Evolutionary conservation across 23 tunicate genomes (phyloP).

Genomic region (Botrylloides violaceus): DNA sequence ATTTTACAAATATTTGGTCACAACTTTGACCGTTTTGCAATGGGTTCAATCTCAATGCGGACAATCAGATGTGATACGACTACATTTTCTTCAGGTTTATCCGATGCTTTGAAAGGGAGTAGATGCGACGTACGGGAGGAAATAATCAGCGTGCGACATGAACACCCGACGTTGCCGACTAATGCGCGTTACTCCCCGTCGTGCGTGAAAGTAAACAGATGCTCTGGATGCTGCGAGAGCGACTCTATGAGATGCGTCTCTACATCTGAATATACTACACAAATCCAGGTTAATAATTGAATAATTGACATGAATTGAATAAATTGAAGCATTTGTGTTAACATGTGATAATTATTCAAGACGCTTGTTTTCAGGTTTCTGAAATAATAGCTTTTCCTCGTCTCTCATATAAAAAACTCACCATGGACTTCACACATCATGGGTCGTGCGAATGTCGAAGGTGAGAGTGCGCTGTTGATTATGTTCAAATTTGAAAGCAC

Average conservation of each 20-base stretch:
- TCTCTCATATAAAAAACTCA: slow-evolving; percentile 29
- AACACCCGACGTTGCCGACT: slow-evolving; percentile 54
- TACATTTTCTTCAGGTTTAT: slow-evolving; percentile 49
- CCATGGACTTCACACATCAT: slow-evolving; percentile 68
- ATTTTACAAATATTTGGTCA: neutral
- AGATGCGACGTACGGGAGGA: slow-evolving; percentile 68
- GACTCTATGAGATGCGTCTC: slow-evolving; percentile 48
- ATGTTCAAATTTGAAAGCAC: slow-evolving; percentile 1
- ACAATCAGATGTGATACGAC: neutral
- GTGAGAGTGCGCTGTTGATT: slow-evolving; percentile 19
- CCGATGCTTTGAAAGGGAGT: slow-evolving; percentile 50
- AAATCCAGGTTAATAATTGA: slow-evolving; percentile 42
- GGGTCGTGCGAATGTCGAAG: slow-evolving; percentile 65
- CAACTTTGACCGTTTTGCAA: neutral
- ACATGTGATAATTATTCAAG: neutral
- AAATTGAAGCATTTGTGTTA: neutral
- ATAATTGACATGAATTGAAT: too few species aligned
- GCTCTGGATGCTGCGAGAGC: slow-evolving; percentile 85
- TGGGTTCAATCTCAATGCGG: neutral
- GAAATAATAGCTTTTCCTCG: slow-evolving; percentile 25
- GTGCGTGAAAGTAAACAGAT: slow-evolving; percentile 47
- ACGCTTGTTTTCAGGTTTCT: neutral
- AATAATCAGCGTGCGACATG: slow-evolving; percentile 53
- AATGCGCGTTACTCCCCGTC: slow-evolving; percentile 52
- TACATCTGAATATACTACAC: slow-evolving; percentile 39